Evolutionary conservation across 2,797 vertebrate genomes (phyloP).

Genomic region (Acanthiza pusilla): DNA sequence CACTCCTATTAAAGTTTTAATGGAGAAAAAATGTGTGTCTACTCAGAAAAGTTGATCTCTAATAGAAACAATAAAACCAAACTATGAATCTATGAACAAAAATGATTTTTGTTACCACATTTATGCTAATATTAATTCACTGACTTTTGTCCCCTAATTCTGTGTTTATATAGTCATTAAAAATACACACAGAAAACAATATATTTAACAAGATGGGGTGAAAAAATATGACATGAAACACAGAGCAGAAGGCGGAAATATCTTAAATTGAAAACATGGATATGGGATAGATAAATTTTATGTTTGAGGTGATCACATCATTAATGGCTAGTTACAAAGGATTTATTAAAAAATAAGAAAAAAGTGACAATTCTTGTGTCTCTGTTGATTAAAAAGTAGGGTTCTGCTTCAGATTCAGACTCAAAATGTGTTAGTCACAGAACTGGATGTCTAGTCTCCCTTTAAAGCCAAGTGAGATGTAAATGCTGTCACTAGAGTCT

Average conservation of each 20-base stretch:
- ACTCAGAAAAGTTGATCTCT: not conserved
- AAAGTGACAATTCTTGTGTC: not conserved
- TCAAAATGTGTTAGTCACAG: not conserved
- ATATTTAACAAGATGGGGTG: not conserved
- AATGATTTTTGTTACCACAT: rapidly evolving
- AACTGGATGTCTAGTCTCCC: not conserved
- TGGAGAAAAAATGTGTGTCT: not conserved
- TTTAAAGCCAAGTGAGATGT: not conserved
- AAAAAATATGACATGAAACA: not conserved
- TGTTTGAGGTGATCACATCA: not conserved
- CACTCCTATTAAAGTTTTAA: not conserved
- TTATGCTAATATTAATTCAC: not conserved
- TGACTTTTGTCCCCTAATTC: not conserved
- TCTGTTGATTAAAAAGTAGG: not conserved
- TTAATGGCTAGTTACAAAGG: not conserved
- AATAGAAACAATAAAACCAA: not conserved
- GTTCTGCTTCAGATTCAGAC: not conserved
- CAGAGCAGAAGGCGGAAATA: not conserved
- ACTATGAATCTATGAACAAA: not conserved
- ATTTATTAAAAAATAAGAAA: not conserved
- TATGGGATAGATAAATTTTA: not conserved
- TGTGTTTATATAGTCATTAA: not conserved
- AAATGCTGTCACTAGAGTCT: not conserved
- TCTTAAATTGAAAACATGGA: not conserved
- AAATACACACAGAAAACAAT: not conserved